Conservation (phyloP, 1,140 invertebrate species). For the Chlorops oryzae region DNA sequence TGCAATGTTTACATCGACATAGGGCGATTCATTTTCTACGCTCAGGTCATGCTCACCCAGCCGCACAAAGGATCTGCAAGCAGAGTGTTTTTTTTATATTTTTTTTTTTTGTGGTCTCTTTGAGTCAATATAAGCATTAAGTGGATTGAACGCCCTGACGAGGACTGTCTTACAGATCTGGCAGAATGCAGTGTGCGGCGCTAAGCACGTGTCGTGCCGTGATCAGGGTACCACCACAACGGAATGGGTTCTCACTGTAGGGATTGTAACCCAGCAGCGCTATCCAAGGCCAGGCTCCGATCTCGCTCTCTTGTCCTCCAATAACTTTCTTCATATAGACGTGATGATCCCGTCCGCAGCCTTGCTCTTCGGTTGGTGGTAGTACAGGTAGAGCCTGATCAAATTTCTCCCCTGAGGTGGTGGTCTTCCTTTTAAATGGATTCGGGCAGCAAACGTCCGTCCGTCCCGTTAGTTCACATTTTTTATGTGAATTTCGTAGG, state of each 20-base stretch:
- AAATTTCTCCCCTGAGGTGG: neutral
- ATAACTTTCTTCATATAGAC: conserved; percentile 32
- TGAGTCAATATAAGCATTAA: no score
- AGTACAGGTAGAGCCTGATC: neutral
- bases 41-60: conserved; percentile 20
- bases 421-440: neutral
- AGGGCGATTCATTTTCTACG: conserved; percentile 12
- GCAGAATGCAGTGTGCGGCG: conserved; percentile 24
- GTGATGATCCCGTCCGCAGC: conserved; percentile 31
- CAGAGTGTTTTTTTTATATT: neutral
- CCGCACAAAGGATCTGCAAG: conserved; percentile 14
- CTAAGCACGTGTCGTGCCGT: conserved; percentile 20
- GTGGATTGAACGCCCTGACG: neutral
- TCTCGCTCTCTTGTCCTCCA: conserved; percentile 33
- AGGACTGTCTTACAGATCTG: conserved; percentile 16
- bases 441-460: conserved; percentile 16
- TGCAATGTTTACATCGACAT: conserved; percentile 12
- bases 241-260: conserved; percentile 21
- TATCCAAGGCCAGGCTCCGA: conserved; percentile 26
- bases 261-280: conserved; percentile 23
- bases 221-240: conserved; percentile 23
- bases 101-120: no score
- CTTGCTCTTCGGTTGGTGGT: conserved; percentile 12
- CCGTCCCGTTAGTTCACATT: conserved; percentile 1
- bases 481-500: conserved; percentile 7